Evolutionary conservation across 2,888 invertebrate genomes (phyloP), one percentile per base, ranked within the genome.

Genomic region (Dichetophora obliterata): DNA sequence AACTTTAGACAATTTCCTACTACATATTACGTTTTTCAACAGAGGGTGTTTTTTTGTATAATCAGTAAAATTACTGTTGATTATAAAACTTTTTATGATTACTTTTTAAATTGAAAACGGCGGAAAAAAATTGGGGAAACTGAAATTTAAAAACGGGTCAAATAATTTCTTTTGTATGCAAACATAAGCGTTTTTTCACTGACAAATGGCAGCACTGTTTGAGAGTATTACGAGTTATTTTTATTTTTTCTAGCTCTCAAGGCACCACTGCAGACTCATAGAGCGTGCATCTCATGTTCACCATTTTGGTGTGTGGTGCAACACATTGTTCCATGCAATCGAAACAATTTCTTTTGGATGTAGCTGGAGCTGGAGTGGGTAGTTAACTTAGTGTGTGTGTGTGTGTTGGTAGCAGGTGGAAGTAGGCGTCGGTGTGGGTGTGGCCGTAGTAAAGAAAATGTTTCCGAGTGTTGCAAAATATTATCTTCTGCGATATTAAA

Each of bases 381-480:
- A 27, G 24, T 59, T 22, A 5, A n/a, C n/a, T n/a, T 59, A 9
- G 24, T 24, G 24, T 59, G 8, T 59, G 59, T 59, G 9, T 59
- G 59, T 14, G 59, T 9, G 27, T 24, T 14, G 27, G 9, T 24
- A 16, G 22, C 59, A 59, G 22, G 19, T 54, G 14, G 27, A 59
- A 34, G 31, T 19, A 3, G 63, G 63, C 27, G 63, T 34, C 6
- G 5, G 63, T 8, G n/a, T 63, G 66, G 66, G n/a, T 48, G 66
- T 34, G 3, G 37, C 24, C 4, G 16, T n/a, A 19, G 66, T 66
- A 22, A 27, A 37, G 63, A 37, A 63, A 63, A 48, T 48, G 48
- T 24, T 68, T 68, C 50, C 50, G 68, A 68, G 50, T 68, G 68
- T 68, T 68, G 68, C 68, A 68, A 68, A 68, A 68, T 68, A 68